Evolutionary conservation across 2,113 vertebrate species (phyloP), one percentile per base, ranked within the genome.

Genomic region (Gadus macrocephalus): DNA sequence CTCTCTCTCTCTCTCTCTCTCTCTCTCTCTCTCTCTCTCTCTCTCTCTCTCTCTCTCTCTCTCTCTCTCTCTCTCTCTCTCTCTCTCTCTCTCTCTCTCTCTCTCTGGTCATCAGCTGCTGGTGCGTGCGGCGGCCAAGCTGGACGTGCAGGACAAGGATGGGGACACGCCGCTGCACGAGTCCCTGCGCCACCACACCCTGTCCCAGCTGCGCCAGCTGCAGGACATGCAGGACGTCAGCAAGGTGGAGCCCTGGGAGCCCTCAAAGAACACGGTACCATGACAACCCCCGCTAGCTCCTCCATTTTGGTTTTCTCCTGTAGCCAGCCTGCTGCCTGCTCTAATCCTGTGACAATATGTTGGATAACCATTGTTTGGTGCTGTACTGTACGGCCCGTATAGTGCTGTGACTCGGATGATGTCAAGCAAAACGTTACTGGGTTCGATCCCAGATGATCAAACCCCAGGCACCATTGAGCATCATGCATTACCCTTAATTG

Each of bases 181-280:
- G 90, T 97, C 97, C 81, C 93, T 99, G 80, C 93, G 97, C 53
- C 97, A 99, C 88, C 97, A 99, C 78, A 99, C 97, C 0, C 87
- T 99, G 81, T 99, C 96, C 78, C 97, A 99, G 77, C 93, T 99
- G 64, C 94, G 97, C 53, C 97, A 99, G 22, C 95, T 99, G 20
- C 97, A 99, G 89, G 97, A 98, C 83, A 99, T 99, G 97, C 97
- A 99, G 89, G 97, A 99, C 78, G 97, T 99, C 87, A 96, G 96
- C 87, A 99, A 99, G 89, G 97, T 98, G 65, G 97, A 98, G 87
- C 94, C 96, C 77, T 98, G 96, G 96, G 96, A 98, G 83, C 97
- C 97, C 62, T 98, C 96, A 79, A 99, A 99, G 92, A 99, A 99
- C 92, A 99, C 97, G 79, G 97, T 99, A 92, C 87, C 42, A 49